These are phyloP conservation scores for Epicauta chinensis DNA, from an alignment of 1,140 invertebrate species.

Conservation along the genomic window DNA sequence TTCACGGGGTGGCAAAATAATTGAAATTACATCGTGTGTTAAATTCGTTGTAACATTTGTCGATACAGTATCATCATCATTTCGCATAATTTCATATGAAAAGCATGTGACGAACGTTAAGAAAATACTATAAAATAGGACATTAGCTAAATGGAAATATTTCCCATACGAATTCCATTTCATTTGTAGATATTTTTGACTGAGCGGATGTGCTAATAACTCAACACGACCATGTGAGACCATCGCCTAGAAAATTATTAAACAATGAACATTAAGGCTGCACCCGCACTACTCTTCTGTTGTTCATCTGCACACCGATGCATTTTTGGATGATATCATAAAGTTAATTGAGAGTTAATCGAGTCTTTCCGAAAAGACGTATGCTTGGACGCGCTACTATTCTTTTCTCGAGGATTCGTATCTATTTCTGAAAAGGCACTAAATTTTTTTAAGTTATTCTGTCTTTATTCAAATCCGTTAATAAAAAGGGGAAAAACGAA, in stretches of 20 bases:
- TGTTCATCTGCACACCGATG: no score
- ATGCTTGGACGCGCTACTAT: no score
- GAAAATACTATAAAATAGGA: slow-evolving; percentile 69
- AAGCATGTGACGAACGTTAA: slow-evolving; percentile 67
- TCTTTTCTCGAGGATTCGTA: no score
- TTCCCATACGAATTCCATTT: slow-evolving; percentile 85
- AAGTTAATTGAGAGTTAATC: no score
- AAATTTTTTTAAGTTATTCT: no score
- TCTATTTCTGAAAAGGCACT: no score
- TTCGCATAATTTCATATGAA: slow-evolving; percentile 45
- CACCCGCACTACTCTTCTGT: no score
- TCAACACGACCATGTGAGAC: slow-evolving; percentile 72
- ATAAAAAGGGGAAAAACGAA: no score
- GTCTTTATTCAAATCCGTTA: no score
- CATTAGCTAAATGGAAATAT: slow-evolving; percentile 72
- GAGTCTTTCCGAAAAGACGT: no score
- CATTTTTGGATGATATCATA: no score
- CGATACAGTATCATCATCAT: slow-evolving; percentile 21
- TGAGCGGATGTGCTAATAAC: slow-evolving; percentile 71
- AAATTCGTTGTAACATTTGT: slow-evolving; percentile 18
- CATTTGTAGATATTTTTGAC: slow-evolving; percentile 79
- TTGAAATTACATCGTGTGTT: slow-evolving; percentile 7
- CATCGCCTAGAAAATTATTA: slow-evolving; percentile 58
- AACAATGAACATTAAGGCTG: no score
- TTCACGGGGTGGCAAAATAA: background rate